Evolutionary conservation across 2,888 invertebrate species (phyloP).

Genomic region (Polietes domitor): DNA sequence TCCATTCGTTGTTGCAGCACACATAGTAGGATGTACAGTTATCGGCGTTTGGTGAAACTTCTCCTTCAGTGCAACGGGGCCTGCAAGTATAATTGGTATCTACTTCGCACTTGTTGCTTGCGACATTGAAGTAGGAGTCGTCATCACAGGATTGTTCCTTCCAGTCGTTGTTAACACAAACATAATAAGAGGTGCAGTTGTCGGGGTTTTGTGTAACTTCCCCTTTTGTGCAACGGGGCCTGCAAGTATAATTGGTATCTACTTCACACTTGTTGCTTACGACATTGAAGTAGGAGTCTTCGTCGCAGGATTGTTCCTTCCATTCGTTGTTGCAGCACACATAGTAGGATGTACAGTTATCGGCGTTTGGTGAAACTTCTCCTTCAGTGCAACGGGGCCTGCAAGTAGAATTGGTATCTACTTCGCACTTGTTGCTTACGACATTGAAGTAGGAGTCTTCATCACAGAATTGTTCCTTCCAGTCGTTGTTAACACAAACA

Average conservation of each 20-base stretch:
- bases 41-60: background rate
- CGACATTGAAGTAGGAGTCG: conserved; percentile 69
- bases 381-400: conserved; percentile 30
- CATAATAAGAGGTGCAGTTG: conserved; percentile 68
- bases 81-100: conserved; percentile 55
- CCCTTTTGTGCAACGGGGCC: conserved; percentile 6
- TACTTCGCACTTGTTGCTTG: conserved; percentile 61
- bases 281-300: conserved; percentile 57
- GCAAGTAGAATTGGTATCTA: conserved; percentile 44
- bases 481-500: conserved; percentile 59
- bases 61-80: background rate
- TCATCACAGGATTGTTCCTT: conserved; percentile 64
- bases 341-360: conserved; percentile 1
- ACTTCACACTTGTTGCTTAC: conserved; percentile 34
- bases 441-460: conserved; percentile 56
- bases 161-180: conserved; percentile 69
- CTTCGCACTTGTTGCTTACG: conserved; percentile 38
- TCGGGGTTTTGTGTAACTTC: conserved; percentile 46
- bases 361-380: background rate
- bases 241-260: conserved; percentile 48
- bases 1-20: conserved; percentile 61
- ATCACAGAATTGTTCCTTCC: conserved; percentile 62
- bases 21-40: conserved; percentile 14
- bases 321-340: conserved; percentile 59
- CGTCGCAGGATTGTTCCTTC: conserved; percentile 61